phyloP scores from a whole-genome alignment of 2,113 vertebrate species.

The Physeter macrocephalus region DNA sequence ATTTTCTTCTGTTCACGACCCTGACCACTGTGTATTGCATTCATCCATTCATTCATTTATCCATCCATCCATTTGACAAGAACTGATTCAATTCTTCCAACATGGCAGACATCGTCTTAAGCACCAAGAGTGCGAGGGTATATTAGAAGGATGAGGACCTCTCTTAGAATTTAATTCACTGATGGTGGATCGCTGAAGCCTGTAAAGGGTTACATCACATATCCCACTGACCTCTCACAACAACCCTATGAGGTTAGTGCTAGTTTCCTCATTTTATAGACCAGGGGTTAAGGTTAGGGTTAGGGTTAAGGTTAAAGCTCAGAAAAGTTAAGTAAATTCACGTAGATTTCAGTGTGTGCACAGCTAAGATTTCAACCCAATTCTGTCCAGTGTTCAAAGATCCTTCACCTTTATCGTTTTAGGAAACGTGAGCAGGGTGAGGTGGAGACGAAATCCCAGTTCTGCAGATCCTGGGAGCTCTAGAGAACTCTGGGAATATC shows the following conservation, averaged over 20 bases:
- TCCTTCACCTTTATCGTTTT: not conserved
- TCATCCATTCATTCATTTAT: not conserved
- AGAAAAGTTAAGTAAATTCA: not conserved
- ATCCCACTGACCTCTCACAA: not conserved
- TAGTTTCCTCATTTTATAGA: not conserved
- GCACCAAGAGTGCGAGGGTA: not conserved
- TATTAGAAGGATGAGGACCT: not conserved
- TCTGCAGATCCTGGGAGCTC: not conserved
- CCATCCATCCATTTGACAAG: not conserved
- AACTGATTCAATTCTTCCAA: not conserved
- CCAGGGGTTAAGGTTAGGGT: not conserved
- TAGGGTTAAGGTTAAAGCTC: not conserved
- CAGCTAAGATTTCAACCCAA: not conserved
- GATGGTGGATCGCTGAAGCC: not conserved
- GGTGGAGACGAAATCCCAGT: not conserved
- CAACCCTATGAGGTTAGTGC: not conserved
- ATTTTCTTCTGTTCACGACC: not conserved
- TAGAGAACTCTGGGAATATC: not conserved
- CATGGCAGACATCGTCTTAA: not conserved
- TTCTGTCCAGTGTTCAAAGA: not conserved
- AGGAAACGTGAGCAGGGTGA: not conserved
- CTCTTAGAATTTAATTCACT: not conserved
- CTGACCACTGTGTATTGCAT: not conserved
- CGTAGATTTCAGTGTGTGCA: not conserved
- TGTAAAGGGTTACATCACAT: no score